Percentiles rank a stretch among this genome's conserved stretches.
These are phyloP conservation scores for Leguminivora glycinivorella DNA, from an alignment of 1,140 invertebrate species.

Conservation along the genomic window DNA sequence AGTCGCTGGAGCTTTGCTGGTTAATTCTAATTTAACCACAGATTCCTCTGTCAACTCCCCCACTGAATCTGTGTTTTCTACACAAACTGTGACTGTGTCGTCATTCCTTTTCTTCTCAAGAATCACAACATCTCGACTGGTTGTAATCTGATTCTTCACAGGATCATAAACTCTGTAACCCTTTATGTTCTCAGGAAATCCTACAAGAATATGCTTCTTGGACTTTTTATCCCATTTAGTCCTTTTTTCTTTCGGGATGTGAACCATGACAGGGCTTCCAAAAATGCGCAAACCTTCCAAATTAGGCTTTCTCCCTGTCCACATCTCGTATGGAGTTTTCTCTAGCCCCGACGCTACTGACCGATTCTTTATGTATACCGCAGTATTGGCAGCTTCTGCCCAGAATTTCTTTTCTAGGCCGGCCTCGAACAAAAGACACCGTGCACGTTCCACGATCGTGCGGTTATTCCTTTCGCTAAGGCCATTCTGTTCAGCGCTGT, in stretches of 20 bases:
- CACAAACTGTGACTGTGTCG: conserved; percentile 18
- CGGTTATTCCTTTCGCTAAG: conserved; percentile 51
- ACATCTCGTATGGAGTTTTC: conserved; percentile 52
- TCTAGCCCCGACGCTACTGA: conserved; percentile 32
- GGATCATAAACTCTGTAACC: conserved; percentile 37
- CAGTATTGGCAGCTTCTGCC: conserved; percentile 17
- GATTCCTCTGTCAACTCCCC: too few species aligned
- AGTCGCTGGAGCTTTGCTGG: too few species aligned
- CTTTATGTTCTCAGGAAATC: conserved; percentile 36
- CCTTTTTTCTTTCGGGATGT: conserved; percentile 35
- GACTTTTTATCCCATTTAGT: conserved; percentile 38
- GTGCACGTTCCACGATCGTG: conserved; percentile 40
- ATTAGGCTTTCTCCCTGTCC: conserved; percentile 49
- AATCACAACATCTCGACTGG: conserved; percentile 33
- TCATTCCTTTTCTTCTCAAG: conserved; percentile 1
- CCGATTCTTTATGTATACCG: conserved; percentile 31
- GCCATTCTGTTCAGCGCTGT: conserved; percentile 55
- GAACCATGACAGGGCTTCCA: conserved; percentile 45
- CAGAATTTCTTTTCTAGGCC: neutral
- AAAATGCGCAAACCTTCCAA: conserved; percentile 54
- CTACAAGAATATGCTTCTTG: conserved; percentile 34
- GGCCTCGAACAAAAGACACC: neutral
- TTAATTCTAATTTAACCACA: too few species aligned
- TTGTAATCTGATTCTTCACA: conserved; percentile 33
- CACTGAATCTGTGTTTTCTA: too few species aligned